Conservation (phyloP, 1,140 invertebrate species). For the Lasaia peninsularis region DNA sequence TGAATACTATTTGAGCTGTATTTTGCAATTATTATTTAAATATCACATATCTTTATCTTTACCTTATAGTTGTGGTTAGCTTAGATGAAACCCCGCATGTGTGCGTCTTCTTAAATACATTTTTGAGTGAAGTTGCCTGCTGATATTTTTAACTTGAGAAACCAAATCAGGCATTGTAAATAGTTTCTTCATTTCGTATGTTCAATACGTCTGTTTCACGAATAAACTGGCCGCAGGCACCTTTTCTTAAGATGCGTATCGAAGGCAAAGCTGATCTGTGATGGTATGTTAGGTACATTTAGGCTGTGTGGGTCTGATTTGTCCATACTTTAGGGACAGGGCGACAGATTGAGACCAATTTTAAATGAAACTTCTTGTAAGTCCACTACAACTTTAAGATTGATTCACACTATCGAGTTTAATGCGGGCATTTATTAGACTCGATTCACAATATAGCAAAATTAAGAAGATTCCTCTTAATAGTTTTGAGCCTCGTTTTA, state of each 20-base stretch:
- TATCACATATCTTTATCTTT: neutral
- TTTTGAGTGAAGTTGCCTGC: slow-evolving; percentile 6
- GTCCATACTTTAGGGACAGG: slow-evolving; percentile 35
- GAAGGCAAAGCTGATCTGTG: slow-evolving; percentile 72
- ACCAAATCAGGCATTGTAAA: too few species aligned
- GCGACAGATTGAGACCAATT: slow-evolving; percentile 33
- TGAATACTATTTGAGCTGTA: neutral
- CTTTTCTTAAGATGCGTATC: slow-evolving; percentile 55
- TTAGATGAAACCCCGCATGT: slow-evolving; percentile 1
- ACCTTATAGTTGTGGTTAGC: slow-evolving; percentile 5
- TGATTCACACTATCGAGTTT: neutral
- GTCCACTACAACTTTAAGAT: slow-evolving; percentile 40
- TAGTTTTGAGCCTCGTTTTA: slow-evolving; percentile 14
- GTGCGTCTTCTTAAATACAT: slow-evolving; percentile 11
- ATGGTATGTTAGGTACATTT: slow-evolving; percentile 68
- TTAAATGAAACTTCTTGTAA: slow-evolving; percentile 34
- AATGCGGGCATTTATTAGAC: slow-evolving; percentile 14
- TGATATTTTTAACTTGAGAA: neutral
- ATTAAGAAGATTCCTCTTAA: slow-evolving; percentile 14
- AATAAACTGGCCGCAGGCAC: slow-evolving; percentile 28
- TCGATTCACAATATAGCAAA: slow-evolving; percentile 13
- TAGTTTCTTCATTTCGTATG: too few species aligned
- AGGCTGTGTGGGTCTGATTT: slow-evolving; percentile 55
- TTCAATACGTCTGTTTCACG: neutral
- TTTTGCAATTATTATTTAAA: slow-evolving; percentile 1